Evolutionary conservation across 2,888 invertebrate species (phyloP), one percentile per base, ranked within the genome.

Genomic region (Drosophila paracracens): DNA sequence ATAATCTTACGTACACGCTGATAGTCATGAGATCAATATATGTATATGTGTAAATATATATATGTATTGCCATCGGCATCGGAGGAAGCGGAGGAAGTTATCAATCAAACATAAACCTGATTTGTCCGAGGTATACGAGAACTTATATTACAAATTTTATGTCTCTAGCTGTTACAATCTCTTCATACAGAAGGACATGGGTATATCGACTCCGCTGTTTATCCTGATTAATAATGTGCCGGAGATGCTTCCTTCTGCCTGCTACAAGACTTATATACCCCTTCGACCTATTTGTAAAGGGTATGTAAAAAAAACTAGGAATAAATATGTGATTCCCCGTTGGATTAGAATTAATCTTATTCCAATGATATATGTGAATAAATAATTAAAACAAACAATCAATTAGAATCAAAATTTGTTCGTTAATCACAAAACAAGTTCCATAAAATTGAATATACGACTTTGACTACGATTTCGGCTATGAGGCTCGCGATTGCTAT

Each of bases 401-500:
- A 61, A 40, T 13, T 18, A 25, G 31, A 0, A 52, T 33, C 18
- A 16, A 31, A 36, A 48, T 36, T 31, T 51, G 40, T 35, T 51
- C 35, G 35, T 21, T 35, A 10, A 2, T 25, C 13, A 27, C 25
- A 40, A 50, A 63, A 48, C 53, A 29, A 54, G 66, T 67, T 67
- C 8, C 4, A 25, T 7, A 21, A 35, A 54, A 51, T 72, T 70
- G 59, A 74, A 52, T 40, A 21, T 25, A 36, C 48, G 29, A 27
- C 18, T 38, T 38, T 53, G 60, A n/a, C 13, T n/a, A 52, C 38
- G 8, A 18, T 18, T 38, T 36, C 16, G 16, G 0, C 36, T 16
- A 36, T 36, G 36, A 36, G 16, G 36, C 50, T 62, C 48, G 56
- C 10, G 29, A 8, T 38, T 11, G 59, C 82, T 84, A 79, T 73